Percentiles rank a stretch among this genome's conserved stretches.
Evolutionary conservation across 2,113 vertebrate genomes (phyloP).

Genomic region (Bambusicola thoracicus): DNA sequence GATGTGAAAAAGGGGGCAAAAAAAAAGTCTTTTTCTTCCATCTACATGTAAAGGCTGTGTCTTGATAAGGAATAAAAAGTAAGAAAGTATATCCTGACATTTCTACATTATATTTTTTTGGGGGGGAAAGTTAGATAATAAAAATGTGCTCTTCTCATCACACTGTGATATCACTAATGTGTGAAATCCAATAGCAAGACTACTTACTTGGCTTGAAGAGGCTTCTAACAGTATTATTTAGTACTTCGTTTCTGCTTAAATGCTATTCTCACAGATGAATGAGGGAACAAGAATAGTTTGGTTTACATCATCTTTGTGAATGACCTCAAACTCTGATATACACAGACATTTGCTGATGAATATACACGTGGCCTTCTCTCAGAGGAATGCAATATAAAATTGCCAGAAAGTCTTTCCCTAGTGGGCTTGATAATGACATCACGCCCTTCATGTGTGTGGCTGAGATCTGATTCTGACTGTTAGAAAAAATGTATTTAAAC

Average conservation of each 20-base stretch:
- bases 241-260: background rate
- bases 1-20: background rate
- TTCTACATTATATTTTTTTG: background rate
- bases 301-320: background rate
- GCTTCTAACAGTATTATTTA: background rate
- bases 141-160: background rate
- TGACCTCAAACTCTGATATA: background rate
- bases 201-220: background rate
- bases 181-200: background rate
- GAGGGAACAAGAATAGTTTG: background rate
- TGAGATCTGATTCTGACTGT: background rate
- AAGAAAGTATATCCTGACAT: background rate
- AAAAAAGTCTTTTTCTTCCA: background rate
- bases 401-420: background rate
- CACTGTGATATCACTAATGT: background rate
- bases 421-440: rapidly evolving
- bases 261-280: background rate
- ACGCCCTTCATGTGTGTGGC: background rate
- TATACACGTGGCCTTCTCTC: background rate
- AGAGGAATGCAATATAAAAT: background rate
- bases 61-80: background rate
- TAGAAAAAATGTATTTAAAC: background rate
- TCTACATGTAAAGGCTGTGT: background rate
- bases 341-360: background rate
- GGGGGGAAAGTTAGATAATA: background rate